Evolutionary conservation across 2,888 invertebrate genomes (phyloP).

Genomic region (Melinopterus prodromus): DNA sequence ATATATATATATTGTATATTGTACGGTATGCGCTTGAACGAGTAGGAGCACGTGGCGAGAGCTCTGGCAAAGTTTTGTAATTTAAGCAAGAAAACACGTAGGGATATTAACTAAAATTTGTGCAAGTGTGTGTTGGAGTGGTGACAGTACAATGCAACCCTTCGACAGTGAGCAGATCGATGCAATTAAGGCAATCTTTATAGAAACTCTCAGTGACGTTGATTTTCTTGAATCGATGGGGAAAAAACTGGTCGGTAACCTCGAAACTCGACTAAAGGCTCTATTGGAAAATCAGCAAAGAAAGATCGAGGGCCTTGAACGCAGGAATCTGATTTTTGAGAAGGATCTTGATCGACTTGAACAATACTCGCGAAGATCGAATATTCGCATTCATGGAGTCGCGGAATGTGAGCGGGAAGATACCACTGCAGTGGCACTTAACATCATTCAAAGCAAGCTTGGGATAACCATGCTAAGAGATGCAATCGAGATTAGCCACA

Average conservation of each 20-base stretch:
- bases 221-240: background rate
- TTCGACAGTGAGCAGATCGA: background rate
- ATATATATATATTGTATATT: no score
- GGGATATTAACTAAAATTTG: background rate
- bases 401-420: no score
- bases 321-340: background rate
- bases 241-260: background rate
- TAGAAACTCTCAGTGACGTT: constrained; percentile 4
- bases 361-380: background rate
- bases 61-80: background rate
- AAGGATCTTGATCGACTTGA: background rate
- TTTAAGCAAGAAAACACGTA: background rate
- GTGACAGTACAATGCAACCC: background rate
- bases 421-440: no score
- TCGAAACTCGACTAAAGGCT: background rate
- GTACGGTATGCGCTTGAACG: background rate
- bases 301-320: background rate
- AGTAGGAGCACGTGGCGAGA: background rate
- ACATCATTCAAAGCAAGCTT: no score
- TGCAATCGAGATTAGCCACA: no score
- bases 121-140: background rate
- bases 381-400: no score
- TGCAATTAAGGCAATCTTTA: background rate
- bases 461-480: no score
- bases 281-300: background rate